Base-by-base conservation (phyloP, 37 sponge, comb jelly and placozoan species). In the Petrosia ficiformis region DNA sequence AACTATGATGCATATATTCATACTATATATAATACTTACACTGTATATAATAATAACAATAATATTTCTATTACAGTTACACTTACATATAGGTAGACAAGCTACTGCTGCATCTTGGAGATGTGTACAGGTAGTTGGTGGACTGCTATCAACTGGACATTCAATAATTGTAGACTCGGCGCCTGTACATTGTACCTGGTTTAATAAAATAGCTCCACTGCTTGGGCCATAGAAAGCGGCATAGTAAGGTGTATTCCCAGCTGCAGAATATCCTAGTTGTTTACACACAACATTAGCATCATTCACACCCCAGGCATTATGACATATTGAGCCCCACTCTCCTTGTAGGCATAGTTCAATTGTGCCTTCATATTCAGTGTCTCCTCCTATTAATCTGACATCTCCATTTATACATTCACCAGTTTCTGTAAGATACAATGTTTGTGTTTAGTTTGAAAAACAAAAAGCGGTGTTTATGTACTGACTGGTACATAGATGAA, bases 201-300 rank as follows among this genome's bases (percentile, higher is more conserved):
- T 14, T 19, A 48, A 14, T 14, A 48, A 48, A 14, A 48, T 19
- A 8, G 14, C 54, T 19, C 14, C 14, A 48, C 14, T 48, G 14
- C 54, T 48, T 8, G 8, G 54, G 8, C 54, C 54, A 48, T 48
- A 48, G 14, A 48, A 48, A 48, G 54, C 8, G 14, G 54, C 54
- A 48, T 48, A 48, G 14, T 14, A 14, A 14, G 14, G 14, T 48
- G 14, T 8, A 48, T 48, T 48, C 8, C 77, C 77, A 24, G 21
- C 28, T 43, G 39, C 42, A 35, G 44, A 26, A 56, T 65, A 77
- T 40, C 77, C 77, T 2, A 77, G 77, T 65, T 77, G 77, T 1
- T 67, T 25, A 42, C 77, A 77, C 34, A 40, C 77, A 8, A 77
- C 77, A 29, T 77, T 36, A 30, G 43, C 77, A 65, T 77, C 77